Evolutionary conservation across 1,140 invertebrate species (phyloP).

Genomic region (Hestina assimilis): DNA sequence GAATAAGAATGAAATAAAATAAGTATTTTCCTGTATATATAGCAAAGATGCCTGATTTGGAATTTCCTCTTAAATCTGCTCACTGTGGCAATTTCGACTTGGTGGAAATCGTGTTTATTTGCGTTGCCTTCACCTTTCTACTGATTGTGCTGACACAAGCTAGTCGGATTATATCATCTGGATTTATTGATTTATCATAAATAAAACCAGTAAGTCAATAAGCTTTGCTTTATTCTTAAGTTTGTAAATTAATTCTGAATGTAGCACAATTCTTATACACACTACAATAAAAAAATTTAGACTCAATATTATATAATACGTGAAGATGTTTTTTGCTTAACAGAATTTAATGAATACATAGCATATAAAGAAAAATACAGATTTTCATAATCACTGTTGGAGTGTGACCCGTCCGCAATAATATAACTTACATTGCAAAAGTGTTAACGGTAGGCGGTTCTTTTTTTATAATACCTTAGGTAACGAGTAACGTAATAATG

Average conservation of each 20-base stretch:
- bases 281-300: too few relatives aligned
- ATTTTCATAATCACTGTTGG: not conserved
- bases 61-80: slow-evolving; percentile 11
- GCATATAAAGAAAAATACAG: slow-evolving; percentile 1
- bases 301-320: not conserved
- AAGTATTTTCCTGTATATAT: too few relatives aligned
- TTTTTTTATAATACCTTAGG: slow-evolving; percentile 23
- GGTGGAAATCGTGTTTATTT: slow-evolving; percentile 48
- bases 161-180: slow-evolving; percentile 39
- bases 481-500: slow-evolving; percentile 11
- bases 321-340: not conserved
- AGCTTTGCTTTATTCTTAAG: too few relatives aligned
- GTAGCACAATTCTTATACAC: too few relatives aligned
- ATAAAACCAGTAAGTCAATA: not conserved
- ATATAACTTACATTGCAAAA: slow-evolving; percentile 21
- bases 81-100: slow-evolving; percentile 42
- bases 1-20: too few relatives aligned
- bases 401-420: not conserved
- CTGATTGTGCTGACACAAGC: slow-evolving; percentile 49
- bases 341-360: not conserved
- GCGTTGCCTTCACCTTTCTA: slow-evolving; percentile 49
- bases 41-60: slow-evolving; percentile 3
- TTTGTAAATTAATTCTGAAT: too few relatives aligned
- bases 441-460: slow-evolving; percentile 7
- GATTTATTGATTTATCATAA: slow-evolving; percentile 32